phyloP scores from a whole-genome alignment of 2,113 vertebrate species.

The Alces alces region DNA sequence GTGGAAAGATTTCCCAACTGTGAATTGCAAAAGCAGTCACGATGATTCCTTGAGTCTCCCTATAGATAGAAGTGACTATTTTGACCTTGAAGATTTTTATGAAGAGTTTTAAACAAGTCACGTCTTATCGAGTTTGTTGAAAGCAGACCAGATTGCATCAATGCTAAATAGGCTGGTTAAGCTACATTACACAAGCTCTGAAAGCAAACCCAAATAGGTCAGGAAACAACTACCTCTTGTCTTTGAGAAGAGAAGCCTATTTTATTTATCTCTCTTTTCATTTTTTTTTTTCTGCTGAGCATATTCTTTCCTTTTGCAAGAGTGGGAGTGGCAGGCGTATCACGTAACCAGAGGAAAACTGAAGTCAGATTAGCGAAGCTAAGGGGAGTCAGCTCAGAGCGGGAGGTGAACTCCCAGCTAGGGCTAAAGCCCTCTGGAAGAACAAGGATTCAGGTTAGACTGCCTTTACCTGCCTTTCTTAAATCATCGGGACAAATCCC shows the following conservation, averaged over 20 bases:
- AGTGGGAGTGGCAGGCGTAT: background rate
- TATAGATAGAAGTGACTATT: background rate
- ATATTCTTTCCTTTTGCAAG: background rate
- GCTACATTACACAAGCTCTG: background rate
- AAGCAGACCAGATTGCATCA: background rate
- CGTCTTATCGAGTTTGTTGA: conserved; percentile 11
- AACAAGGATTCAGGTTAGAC: background rate
- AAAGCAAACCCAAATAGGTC: conserved; percentile 33
- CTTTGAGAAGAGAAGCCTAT: background rate
- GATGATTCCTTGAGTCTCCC: background rate
- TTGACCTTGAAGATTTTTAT: conserved; percentile 25
- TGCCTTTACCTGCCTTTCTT: background rate
- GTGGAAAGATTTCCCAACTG: background rate
- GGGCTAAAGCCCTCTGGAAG: background rate
- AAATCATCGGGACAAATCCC: background rate
- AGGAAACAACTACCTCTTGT: background rate
- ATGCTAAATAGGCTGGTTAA: background rate
- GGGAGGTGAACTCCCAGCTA: background rate
- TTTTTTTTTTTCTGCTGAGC: background rate
- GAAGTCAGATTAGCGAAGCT: background rate
- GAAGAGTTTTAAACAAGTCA: conserved; percentile 10
- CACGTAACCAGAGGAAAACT: background rate
- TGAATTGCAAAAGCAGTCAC: background rate
- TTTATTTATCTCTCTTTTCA: background rate
- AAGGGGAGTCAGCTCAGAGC: background rate